Conservation (phyloP, 2,797 vertebrate genomes). For the Cossypha polioptera region DNA sequence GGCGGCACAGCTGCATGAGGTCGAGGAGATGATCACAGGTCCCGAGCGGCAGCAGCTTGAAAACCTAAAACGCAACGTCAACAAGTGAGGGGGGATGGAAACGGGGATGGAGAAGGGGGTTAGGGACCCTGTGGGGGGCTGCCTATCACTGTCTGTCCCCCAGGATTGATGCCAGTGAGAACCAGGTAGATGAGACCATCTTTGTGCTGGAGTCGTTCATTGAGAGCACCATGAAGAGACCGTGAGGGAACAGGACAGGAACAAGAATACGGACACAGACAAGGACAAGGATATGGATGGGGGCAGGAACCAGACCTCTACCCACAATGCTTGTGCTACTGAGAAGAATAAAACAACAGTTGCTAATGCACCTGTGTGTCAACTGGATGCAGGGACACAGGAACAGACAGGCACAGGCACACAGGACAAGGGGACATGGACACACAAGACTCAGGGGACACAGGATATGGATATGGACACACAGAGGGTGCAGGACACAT, state of each 20-base stretch:
- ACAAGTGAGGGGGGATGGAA: neutral
- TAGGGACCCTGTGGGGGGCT: no score
- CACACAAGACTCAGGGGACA: no score
- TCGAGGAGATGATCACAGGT: neutral
- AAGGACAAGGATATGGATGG: neutral
- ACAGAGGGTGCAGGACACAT: no score
- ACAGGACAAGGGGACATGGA: no score
- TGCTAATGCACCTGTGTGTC: neutral
- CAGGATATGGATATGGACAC: no score
- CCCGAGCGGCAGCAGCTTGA: neutral
- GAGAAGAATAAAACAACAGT: neutral
- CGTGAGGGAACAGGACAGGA: neutral
- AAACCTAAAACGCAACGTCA: neutral
- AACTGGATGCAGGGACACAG: neutral
- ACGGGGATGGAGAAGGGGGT: fast-evolving
- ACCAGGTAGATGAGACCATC: neutral
- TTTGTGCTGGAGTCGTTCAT: neutral
- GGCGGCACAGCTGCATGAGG: neutral
- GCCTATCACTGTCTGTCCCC: neutral
- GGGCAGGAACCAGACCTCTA: no score
- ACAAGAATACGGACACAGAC: fast-evolving
- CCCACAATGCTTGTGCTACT: no score
- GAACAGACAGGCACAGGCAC: no score
- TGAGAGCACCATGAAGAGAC: neutral
- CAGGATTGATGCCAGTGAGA: neutral